Evolutionary conservation across 2,797 vertebrate genomes (phyloP).

Genomic region (Phrynocephalus guinanensis): DNA sequence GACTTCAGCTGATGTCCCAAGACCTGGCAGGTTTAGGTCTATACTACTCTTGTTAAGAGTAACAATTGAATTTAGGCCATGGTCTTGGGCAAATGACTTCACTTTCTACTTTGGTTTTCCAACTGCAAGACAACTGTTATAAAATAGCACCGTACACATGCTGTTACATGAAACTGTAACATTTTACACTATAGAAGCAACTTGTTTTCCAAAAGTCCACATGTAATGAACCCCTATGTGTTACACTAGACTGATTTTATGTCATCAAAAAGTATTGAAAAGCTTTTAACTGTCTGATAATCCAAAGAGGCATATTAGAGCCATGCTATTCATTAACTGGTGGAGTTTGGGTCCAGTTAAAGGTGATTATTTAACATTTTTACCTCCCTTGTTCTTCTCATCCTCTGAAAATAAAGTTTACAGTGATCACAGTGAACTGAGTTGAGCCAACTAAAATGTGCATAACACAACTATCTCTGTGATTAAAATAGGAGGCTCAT

Average conservation of each 20-base stretch:
- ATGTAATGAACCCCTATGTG: neutral
- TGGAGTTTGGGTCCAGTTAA: constrained; percentile 21
- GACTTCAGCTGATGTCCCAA: no score
- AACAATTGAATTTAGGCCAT: neutral
- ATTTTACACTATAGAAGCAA: neutral
- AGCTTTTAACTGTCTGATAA: neutral
- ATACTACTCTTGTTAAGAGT: neutral
- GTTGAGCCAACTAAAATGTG: constrained; percentile 40
- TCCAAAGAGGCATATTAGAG: neutral
- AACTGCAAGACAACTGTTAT: no score
- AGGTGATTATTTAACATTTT: constrained; percentile 12
- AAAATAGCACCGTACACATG: neutral
- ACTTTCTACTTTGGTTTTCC: neutral
- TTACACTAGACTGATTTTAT: neutral
- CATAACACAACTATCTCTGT: constrained; percentile 53
- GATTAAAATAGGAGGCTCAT: constrained; percentile 60
- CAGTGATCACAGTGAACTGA: constrained; percentile 43
- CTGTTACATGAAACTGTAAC: neutral
- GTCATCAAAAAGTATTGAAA: neutral
- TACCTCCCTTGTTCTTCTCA: constrained; percentile 1
- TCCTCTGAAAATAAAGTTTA: neutral
- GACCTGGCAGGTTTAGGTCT: no score
- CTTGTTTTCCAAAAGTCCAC: neutral
- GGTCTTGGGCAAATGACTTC: neutral
- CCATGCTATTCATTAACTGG: neutral